Percentiles rank a stretch among this genome's conserved stretches.
Evolutionary conservation across 2,113 vertebrate species (phyloP).

Genomic region (Gymnarchus niloticus): DNA sequence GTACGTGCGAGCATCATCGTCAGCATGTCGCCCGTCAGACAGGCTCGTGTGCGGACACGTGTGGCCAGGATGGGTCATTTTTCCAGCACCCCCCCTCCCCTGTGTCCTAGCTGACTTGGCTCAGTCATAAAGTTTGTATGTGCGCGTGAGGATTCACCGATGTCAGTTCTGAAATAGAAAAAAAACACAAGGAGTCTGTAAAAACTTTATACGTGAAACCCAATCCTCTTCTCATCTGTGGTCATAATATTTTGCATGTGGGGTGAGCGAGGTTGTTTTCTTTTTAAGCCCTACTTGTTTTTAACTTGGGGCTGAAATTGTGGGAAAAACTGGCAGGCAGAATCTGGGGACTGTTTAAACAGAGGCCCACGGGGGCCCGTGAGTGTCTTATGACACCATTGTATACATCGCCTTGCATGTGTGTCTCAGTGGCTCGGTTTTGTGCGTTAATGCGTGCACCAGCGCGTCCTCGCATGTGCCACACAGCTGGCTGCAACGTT

Average conservation of each 20-base stretch:
- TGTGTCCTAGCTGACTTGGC: neutral
- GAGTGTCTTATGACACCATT: neutral
- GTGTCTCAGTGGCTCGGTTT: neutral
- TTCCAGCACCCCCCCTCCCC: no score
- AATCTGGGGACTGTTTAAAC: neutral
- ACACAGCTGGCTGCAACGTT: slow-evolving; percentile 56
- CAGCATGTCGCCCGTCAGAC: slow-evolving; percentile 32
- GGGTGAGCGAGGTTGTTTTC: neutral
- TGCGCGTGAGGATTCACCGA: neutral
- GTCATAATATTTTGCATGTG: neutral
- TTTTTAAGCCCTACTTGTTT: neutral
- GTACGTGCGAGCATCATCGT: slow-evolving; percentile 14
- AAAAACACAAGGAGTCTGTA: neutral
- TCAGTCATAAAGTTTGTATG: neutral
- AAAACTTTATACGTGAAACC: neutral
- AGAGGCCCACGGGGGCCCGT: neutral
- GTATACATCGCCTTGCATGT: neutral
- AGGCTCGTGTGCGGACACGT: slow-evolving; percentile 29
- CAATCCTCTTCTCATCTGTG: neutral
- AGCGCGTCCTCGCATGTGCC: slow-evolving; percentile 22
- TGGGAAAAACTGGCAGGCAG: neutral
- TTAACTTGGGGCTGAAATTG: neutral
- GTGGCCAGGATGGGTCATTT: neutral
- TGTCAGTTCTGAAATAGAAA: neutral
- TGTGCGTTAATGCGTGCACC: neutral